These are phyloP conservation scores for Phrynosoma blainvillii DNA, from an alignment of 2,113 vertebrate genomes.

Conservation along the genomic window DNA sequence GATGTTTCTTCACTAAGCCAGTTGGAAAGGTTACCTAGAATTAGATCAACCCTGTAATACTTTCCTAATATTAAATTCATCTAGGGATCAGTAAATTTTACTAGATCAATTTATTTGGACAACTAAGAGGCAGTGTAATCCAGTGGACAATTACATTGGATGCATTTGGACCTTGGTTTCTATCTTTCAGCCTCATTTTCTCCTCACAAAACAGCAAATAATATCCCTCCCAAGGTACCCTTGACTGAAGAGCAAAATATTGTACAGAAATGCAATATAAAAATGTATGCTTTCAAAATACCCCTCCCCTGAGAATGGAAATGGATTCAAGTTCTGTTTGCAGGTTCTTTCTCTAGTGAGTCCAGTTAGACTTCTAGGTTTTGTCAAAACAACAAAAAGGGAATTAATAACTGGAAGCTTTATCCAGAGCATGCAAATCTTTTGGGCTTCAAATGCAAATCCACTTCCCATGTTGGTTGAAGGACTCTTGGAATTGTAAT, in stretches of 20 bases:
- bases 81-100: not conserved
- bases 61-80: not conserved
- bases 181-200: not conserved
- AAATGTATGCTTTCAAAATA: not conserved
- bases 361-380: not conserved
- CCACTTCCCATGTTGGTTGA: no score
- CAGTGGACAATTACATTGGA: not conserved
- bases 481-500: no score
- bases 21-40: not conserved
- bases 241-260: not conserved
- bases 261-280: not conserved
- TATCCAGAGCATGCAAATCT: no score
- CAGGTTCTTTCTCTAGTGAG: not conserved
- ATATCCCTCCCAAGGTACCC: not conserved
- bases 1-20: not conserved
- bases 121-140: not conserved
- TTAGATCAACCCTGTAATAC: not conserved
- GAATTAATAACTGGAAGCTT: no score
- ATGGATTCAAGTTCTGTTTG: not conserved
- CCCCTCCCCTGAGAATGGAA: not conserved
- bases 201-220: not conserved
- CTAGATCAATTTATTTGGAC: not conserved
- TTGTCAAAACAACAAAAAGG: no score
- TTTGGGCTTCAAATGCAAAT: no score
- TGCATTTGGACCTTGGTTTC: not conserved